Evolutionary conservation across 2,113 vertebrate genomes (phyloP).

Genomic region (Mystacornis crossleyi): DNA sequence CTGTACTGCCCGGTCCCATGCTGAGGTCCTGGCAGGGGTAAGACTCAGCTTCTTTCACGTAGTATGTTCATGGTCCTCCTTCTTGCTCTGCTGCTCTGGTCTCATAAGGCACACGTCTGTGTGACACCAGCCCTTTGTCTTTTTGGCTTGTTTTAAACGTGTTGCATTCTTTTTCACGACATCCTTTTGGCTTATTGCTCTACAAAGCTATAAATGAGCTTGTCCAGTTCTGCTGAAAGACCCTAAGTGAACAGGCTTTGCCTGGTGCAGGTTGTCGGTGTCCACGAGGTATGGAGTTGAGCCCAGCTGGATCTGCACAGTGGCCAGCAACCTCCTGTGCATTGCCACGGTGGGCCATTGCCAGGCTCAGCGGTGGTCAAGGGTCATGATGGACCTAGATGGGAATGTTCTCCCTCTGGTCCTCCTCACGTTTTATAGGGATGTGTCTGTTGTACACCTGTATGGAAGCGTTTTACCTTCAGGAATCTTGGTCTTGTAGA

Average conservation of each 20-base stretch:
- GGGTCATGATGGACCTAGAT: rapidly evolving
- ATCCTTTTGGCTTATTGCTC: neutral
- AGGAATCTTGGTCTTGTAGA: neutral
- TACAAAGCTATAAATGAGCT: neutral
- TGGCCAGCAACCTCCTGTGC: neutral
- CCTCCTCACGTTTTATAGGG: neutral
- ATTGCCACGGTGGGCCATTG: neutral
- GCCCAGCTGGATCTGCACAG: neutral
- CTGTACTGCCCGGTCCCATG: neutral
- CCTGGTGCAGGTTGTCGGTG: neutral
- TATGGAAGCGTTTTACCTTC: neutral
- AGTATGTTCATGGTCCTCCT: neutral
- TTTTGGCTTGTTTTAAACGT: neutral
- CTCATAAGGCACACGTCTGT: neutral
- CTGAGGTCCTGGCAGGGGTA: neutral
- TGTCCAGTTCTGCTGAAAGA: neutral
- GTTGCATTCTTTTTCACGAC: neutral
- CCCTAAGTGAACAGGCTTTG: neutral
- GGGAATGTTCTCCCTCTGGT: neutral
- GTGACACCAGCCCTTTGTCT: neutral
- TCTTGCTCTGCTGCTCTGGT: neutral
- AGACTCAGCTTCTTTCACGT: neutral
- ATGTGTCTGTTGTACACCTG: neutral
- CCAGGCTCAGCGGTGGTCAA: neutral
- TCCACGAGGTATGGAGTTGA: neutral